Evolutionary conservation across 2,888 invertebrate genomes (phyloP).

Genomic region (Cephus spinipes): DNA sequence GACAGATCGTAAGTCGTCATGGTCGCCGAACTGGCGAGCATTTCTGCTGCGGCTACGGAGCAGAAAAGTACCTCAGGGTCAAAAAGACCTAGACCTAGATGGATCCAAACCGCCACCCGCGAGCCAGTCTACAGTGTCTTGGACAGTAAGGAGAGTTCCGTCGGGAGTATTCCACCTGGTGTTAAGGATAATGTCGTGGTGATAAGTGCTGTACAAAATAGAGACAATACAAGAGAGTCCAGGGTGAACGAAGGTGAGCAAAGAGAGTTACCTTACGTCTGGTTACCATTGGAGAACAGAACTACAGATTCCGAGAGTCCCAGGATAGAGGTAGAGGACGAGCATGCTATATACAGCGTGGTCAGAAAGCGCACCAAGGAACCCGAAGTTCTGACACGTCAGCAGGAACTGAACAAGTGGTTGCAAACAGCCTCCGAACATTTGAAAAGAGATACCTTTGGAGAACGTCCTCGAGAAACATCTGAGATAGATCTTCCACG

Average conservation of each 20-base stretch:
- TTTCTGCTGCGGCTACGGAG: constrained; percentile 41
- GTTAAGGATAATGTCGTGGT: constrained; percentile 31
- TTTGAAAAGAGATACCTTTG: constrained; percentile 20
- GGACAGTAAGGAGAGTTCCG: constrained; percentile 32
- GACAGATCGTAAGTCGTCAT: constrained; percentile 29
- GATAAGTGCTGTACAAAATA: constrained; percentile 30
- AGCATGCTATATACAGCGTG: constrained; percentile 50
- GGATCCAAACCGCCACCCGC: constrained; percentile 54
- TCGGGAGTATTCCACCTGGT: not conserved
- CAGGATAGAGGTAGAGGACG: constrained; percentile 33
- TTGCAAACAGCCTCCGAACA: constrained; percentile 41
- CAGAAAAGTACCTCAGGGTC: constrained; percentile 26
- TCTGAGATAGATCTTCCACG: constrained; percentile 20
- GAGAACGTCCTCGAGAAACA: constrained; percentile 8
- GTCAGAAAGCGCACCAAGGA: constrained; percentile 35
- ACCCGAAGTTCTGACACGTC: constrained; percentile 17
- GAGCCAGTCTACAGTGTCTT: constrained; percentile 55
- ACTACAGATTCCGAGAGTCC: not conserved
- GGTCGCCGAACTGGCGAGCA: constrained; percentile 56
- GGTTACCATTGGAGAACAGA: constrained; percentile 9
- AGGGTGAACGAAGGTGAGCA: constrained; percentile 23
- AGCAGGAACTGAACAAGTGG: constrained; percentile 50
- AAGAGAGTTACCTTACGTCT: constrained; percentile 16
- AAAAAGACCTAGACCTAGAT: constrained; percentile 41
- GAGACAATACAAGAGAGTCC: constrained; percentile 13